Conservation (phyloP, 2,113 vertebrate species). For the Pelobates fuscus region DNA sequence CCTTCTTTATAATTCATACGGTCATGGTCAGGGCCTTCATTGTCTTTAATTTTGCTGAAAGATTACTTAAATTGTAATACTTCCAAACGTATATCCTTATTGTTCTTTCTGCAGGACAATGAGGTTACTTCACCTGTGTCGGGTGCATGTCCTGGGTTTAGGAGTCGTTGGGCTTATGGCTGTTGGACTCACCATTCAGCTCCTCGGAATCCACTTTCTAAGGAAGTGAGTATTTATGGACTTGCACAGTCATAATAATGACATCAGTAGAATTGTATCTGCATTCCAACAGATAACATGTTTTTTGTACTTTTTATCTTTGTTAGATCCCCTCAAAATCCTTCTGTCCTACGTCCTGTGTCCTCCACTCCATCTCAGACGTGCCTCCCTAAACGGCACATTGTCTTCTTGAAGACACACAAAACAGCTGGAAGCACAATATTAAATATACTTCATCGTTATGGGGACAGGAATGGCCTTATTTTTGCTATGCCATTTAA, state of each 20-base stretch:
- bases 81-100: no score
- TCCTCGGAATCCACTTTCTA: slow-evolving; percentile 29
- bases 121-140: slow-evolving; percentile 25
- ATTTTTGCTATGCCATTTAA: slow-evolving; percentile 80
- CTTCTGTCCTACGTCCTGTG: neutral
- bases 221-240: slow-evolving; percentile 23
- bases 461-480: slow-evolving; percentile 75
- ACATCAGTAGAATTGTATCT: no score
- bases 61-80: no score
- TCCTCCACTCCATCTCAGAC: slow-evolving; percentile 4
- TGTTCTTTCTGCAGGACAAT: slow-evolving; percentile 26
- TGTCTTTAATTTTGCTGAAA: no score
- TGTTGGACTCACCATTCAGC: slow-evolving; percentile 39
- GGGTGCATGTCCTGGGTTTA: slow-evolving; percentile 19
- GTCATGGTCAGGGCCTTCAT: no score
- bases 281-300: no score
- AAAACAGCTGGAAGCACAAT: slow-evolving; percentile 93
- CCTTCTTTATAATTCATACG: no score
- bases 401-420: slow-evolving; percentile 92
- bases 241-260: no score
- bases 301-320: neutral
- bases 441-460: slow-evolving; percentile 87
- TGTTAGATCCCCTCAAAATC: neutral
- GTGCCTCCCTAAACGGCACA: slow-evolving; percentile 73
- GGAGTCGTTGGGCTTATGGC: slow-evolving; percentile 12